A percentile compares a stretch with the other conserved stretches of the same genome.
phyloP scores from a whole-genome alignment of 1,140 invertebrate genomes.

The Leucophenga varia region DNA sequence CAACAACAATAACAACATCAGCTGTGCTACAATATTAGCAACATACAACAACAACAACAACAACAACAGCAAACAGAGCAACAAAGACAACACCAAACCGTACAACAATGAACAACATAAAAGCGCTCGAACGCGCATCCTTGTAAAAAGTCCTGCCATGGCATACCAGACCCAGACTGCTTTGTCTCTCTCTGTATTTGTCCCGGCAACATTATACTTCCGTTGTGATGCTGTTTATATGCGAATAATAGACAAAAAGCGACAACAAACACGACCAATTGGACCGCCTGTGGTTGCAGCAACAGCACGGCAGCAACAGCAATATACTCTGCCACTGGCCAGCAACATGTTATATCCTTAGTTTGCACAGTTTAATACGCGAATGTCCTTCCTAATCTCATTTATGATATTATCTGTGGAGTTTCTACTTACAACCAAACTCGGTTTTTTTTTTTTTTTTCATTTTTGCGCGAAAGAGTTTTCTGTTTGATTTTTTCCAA shows the following conservation, averaged over 20 bases:
- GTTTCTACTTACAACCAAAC: conserved; percentile 8
- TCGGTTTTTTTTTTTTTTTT: no score
- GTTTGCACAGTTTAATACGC: conserved; percentile 54
- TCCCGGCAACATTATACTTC: no score
- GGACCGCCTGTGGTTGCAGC: conserved; percentile 29
- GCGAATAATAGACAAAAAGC: no score
- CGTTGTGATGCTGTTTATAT: no score
- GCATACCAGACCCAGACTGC: no score
- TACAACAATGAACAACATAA: no score
- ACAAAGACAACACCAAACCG: no score
- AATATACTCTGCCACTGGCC: neutral
- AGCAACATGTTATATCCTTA: no score
- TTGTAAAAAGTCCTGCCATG: no score
- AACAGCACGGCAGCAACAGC: conserved; percentile 16
- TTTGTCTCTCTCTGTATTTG: no score
- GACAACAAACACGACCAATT: conserved; percentile 8
- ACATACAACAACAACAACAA: conserved; percentile 10
- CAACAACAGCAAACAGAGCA: conserved; percentile 2
- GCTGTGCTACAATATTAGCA: conserved; percentile 44
- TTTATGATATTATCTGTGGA: conserved; percentile 48
- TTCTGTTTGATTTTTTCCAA: no score
- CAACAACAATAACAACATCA: conserved; percentile 19
- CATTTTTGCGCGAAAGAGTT: conserved; percentile 14
- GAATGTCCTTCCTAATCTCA: conserved; percentile 56
- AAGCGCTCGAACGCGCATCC: no score